Base-by-base conservation (phyloP, 2,888 invertebrate species). In the Frankliniella intonsa region DNA sequence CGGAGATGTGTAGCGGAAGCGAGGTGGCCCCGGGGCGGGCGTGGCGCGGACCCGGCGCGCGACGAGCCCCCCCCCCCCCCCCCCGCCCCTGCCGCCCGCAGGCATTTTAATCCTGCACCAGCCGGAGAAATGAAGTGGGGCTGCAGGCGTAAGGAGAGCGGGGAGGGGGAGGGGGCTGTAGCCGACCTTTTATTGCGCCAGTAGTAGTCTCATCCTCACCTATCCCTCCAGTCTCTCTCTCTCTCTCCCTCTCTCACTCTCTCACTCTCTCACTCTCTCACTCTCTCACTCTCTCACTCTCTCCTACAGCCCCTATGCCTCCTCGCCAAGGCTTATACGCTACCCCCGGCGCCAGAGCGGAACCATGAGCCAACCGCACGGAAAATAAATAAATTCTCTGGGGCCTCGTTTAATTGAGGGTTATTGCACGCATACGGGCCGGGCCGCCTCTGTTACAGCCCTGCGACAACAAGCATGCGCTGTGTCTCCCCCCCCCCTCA, bases 401-500 rank as follows among this genome's bases (percentile, higher is more conserved):
- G 69, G 69, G 69, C 25, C 69, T 76, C 25, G 69, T 76, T 76
- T 76, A 76, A 76, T 76, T 76, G 69, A 76, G 69, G 69, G 69
- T 76, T 76, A 76, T 76, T 76, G 69, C 69, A 12, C 25, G 69
- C 69, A 69, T 69, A 62, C 19, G 62, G n/a, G 17, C 62, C 62
- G 19, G 62, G 55, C 55, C 55, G 55, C 7, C 62, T 38, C 38
- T 38, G 38, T 38, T 38, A n/a, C 14, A 62, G 62, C 62, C 62
- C 62, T 62, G 19, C 62, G 62, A 62, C 62, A 62, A 62, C 62
- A 62, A 62, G 17, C 62, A 62, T 62, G 7, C 38, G 19, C 62
- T 62, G 8, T 17, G 12, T 62, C 62, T 62, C 62, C n/a, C 62
- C 55, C 69, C n/a, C n/a, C n/a, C n/a, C n/a, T n/a, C n/a, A n/a